Conservation (phyloP, 2,113 vertebrate species). For the Leuciscus idus region DNA sequence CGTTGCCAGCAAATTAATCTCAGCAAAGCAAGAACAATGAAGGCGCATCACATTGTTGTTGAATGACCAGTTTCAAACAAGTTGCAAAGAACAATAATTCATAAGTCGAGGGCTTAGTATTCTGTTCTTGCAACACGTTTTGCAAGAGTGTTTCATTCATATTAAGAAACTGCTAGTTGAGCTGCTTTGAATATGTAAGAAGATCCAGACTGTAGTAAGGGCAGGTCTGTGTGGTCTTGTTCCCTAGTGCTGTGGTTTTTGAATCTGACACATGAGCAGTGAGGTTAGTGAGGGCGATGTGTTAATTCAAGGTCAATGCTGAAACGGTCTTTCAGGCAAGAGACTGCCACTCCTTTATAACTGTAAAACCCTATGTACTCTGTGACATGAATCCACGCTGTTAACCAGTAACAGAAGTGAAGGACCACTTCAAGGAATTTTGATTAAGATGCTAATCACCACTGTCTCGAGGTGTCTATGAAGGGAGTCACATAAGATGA, state of each 20-base stretch:
- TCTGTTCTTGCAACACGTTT: neutral
- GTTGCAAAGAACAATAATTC: neutral
- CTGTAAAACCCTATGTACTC: neutral
- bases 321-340: neutral
- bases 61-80: neutral
- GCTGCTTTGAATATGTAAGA: neutral
- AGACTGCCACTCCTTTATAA: neutral
- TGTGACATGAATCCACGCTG: neutral
- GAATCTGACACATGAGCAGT: neutral
- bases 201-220: neutral
- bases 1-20: neutral
- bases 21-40: neutral
- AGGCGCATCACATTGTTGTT: neutral
- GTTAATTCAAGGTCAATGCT: neutral
- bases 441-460: neutral
- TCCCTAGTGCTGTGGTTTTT: conserved; percentile 6
- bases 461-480: neutral
- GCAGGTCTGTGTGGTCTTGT: neutral
- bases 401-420: conserved; percentile 27
- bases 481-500: neutral
- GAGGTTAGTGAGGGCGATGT: neutral
- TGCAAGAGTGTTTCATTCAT: neutral
- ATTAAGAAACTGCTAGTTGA: neutral
- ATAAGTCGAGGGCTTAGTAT: neutral
- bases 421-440: neutral